A percentile compares a stretch with the other conserved stretches of the same genome.
Conservation (phyloP, 2,888 invertebrate species). For the Elegia similella region DNA sequence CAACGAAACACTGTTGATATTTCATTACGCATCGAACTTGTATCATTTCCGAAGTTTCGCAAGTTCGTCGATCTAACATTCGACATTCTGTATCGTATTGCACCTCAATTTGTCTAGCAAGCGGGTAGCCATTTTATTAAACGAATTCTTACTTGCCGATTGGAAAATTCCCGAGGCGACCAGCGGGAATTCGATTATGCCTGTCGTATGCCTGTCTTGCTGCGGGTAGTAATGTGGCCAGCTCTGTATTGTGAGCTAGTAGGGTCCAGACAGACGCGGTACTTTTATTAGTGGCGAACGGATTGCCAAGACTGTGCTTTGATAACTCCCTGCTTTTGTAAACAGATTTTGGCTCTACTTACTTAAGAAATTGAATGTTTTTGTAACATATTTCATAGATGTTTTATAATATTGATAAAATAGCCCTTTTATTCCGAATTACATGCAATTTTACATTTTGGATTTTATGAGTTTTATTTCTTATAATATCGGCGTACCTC, state of each 20-base stretch:
- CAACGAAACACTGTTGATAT: too few relatives aligned
- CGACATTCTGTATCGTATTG: slow-evolving; percentile 26
- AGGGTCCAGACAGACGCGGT: not conserved
- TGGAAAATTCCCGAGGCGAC: slow-evolving; percentile 51
- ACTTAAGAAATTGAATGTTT: too few relatives aligned
- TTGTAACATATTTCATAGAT: too few relatives aligned
- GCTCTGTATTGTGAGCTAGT: slow-evolving; percentile 31
- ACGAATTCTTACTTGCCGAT: slow-evolving; percentile 57
- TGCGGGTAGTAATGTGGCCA: slow-evolving; percentile 34
- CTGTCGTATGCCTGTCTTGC: slow-evolving; percentile 50
- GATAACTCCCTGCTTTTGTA: too few relatives aligned
- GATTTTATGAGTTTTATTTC: too few relatives aligned
- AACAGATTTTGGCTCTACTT: too few relatives aligned
- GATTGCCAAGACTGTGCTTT: not conserved
- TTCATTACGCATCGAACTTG: not conserved
- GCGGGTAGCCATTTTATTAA: slow-evolving; percentile 47
- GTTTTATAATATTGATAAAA: too few relatives aligned
- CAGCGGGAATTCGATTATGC: slow-evolving; percentile 57
- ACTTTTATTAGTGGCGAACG: not conserved
- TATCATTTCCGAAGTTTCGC: not conserved
- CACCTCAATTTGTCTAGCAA: slow-evolving; percentile 25
- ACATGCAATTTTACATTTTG: too few relatives aligned
- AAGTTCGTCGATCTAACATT: slow-evolving; percentile 1
- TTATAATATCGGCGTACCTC: too few relatives aligned
- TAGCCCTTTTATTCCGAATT: too few relatives aligned